Conservation (phyloP, 2,888 invertebrate genomes). For the Priapulus caudatus region DNA sequence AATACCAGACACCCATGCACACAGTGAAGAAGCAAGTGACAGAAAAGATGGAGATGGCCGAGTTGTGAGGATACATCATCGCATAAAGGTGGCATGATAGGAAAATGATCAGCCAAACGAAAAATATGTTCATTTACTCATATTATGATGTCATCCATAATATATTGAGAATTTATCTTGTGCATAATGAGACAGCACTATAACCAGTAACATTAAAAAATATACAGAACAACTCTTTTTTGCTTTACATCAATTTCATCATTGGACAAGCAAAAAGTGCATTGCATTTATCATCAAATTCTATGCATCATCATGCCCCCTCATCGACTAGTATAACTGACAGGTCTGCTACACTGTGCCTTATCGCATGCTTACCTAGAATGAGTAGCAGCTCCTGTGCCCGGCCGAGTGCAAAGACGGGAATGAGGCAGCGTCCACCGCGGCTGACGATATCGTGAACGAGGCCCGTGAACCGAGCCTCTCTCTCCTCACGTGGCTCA, state of each 20-base stretch:
- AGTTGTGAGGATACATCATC: no score
- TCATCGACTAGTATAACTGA: no score
- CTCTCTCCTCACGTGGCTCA: conserved; percentile 92
- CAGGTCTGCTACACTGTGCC: background rate
- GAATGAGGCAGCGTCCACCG: conserved; percentile 95
- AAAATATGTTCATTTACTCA: no score
- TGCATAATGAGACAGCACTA: background rate
- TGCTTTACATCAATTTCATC: no score
- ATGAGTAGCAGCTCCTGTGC: conserved; percentile 91
- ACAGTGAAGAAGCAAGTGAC: background rate
- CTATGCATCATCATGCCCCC: no score
- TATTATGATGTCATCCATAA: no score
- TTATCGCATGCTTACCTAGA: conserved; percentile 45
- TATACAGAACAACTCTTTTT: conserved; percentile 5
- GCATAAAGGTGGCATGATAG: no score
- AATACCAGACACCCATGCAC: conserved; percentile 7
- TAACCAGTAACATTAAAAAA: background rate
- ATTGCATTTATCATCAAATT: no score
- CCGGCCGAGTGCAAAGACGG: conserved; percentile 93
- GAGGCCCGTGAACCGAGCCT: conserved; percentile 77
- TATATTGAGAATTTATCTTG: background rate
- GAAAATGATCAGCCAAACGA: no score
- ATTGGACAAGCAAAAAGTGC: no score
- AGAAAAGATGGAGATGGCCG: no score
- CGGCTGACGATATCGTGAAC: conserved; percentile 90